Evolutionary conservation across 2,888 invertebrate species (phyloP).

Genomic region (Troides aeacus): DNA sequence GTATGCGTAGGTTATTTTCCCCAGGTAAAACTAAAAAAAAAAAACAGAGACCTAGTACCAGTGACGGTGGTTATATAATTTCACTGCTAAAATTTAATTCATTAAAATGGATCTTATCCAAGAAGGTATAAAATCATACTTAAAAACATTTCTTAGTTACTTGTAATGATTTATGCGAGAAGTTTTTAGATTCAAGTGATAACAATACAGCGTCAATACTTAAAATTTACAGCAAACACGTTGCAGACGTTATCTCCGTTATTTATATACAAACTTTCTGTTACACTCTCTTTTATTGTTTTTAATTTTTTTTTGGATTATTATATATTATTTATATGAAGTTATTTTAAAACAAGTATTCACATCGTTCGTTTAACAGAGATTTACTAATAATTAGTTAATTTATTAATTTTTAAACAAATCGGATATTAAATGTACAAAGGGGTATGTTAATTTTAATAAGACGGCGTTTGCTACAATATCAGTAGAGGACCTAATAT

Average conservation of each 20-base stretch:
- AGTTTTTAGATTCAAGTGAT: slow-evolving; percentile 17
- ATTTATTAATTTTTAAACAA: too few species aligned
- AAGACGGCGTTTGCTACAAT: too few species aligned
- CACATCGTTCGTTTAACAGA: too few species aligned
- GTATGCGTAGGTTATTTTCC: too few species aligned
- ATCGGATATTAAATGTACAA: too few species aligned
- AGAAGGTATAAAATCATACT: background rate
- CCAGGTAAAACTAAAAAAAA: too few species aligned
- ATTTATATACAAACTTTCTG: slow-evolving; percentile 8
- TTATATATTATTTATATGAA: background rate
- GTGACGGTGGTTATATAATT: too few species aligned
- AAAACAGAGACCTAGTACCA: too few species aligned
- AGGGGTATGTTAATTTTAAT: too few species aligned
- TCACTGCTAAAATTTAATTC: too few species aligned
- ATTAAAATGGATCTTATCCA: background rate
- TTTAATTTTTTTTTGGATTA: background rate
- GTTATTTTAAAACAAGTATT: background rate
- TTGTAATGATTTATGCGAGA: slow-evolving; percentile 9
- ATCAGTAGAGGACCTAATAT: too few species aligned
- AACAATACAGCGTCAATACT: slow-evolving; percentile 14
- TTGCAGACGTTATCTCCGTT: slow-evolving; percentile 6
- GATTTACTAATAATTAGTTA: too few species aligned
- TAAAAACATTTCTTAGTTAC: background rate
- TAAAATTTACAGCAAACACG: slow-evolving; percentile 2
- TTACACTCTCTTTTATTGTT: background rate